Percentiles rank a stretch among this genome's conserved stretches.
phyloP scores from a whole-genome alignment of 2,113 vertebrate genomes.

The Megaleporinus macrocephalus region DNA sequence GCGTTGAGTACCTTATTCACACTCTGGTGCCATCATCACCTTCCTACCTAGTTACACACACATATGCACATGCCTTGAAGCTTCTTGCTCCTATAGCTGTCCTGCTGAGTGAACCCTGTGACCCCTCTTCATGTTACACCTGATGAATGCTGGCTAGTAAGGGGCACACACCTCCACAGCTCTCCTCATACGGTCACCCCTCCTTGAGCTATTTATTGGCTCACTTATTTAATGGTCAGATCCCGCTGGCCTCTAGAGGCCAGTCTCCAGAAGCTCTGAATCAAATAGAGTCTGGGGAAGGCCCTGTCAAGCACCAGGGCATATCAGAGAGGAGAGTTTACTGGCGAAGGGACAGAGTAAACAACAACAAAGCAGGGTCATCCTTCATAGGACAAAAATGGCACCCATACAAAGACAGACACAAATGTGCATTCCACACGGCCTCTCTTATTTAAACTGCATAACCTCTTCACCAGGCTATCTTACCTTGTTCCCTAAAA shows the following conservation, averaged over 20 bases:
- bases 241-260: background rate
- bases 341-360: background rate
- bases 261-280: background rate
- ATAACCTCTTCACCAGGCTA: background rate
- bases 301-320: background rate
- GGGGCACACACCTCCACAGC: background rate
- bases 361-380: conserved; percentile 14
- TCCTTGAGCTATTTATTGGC: background rate
- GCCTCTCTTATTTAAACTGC: conserved; percentile 3
- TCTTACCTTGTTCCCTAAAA: conserved; percentile 18
- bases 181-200: background rate
- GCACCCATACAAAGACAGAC: conserved; percentile 15
- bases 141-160: background rate
- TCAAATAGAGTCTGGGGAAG: background rate
- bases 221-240: background rate
- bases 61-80: background rate
- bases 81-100: background rate
- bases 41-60: conserved; percentile 2
- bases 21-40: background rate
- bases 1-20: background rate
- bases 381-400: background rate
- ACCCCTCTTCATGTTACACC: conserved; percentile 24
- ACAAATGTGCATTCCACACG: background rate
- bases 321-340: conserved; percentile 16
- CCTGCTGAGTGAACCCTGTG: conserved; percentile 3